phyloP scores from a whole-genome alignment of 2,888 invertebrate genomes.

The Erannis defoliaria region DNA sequence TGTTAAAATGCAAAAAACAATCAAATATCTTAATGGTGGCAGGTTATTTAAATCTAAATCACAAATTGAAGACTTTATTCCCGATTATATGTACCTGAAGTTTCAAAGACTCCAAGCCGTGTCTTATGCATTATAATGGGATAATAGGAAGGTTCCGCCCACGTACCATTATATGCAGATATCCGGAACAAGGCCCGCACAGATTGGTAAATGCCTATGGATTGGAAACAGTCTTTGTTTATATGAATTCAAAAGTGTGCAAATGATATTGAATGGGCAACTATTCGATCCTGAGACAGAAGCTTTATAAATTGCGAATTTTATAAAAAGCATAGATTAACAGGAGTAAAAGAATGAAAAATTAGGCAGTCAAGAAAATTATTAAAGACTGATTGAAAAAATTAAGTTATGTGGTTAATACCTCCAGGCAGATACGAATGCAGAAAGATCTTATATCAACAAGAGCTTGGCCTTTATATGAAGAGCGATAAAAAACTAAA shows the following conservation, averaged over 20 bases:
- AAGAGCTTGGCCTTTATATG: too few species aligned
- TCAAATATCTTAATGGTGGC: conserved; percentile 12
- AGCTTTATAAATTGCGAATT: not conserved
- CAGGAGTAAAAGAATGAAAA: too few species aligned
- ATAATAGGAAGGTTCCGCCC: conserved; percentile 72
- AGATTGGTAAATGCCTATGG: conserved; percentile 50
- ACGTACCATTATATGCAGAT: conserved; percentile 81
- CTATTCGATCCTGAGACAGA: not conserved
- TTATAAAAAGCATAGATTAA: too few species aligned
- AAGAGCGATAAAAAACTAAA: too few species aligned
- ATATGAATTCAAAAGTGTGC: conserved; percentile 4
- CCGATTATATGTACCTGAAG: conserved; percentile 24
- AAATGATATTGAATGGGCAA: not conserved
- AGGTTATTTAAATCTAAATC: conserved; percentile 30
- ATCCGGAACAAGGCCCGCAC: conserved; percentile 57
- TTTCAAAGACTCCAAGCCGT: conserved; percentile 43
- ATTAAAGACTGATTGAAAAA: too few species aligned
- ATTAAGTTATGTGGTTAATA: too few species aligned
- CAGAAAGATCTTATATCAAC: too few species aligned
- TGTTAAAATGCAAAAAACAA: not conserved
- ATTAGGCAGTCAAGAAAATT: too few species aligned
- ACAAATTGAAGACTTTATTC: conserved; percentile 31
- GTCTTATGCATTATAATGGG: conserved; percentile 66
- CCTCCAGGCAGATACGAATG: too few species aligned
- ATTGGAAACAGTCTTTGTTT: conserved; percentile 56